A percentile compares a stretch with the other conserved stretches of the same genome.
These are phyloP conservation scores for Tachystola acroxantha DNA, from an alignment of 2,888 invertebrate species.

Conservation along the genomic window DNA sequence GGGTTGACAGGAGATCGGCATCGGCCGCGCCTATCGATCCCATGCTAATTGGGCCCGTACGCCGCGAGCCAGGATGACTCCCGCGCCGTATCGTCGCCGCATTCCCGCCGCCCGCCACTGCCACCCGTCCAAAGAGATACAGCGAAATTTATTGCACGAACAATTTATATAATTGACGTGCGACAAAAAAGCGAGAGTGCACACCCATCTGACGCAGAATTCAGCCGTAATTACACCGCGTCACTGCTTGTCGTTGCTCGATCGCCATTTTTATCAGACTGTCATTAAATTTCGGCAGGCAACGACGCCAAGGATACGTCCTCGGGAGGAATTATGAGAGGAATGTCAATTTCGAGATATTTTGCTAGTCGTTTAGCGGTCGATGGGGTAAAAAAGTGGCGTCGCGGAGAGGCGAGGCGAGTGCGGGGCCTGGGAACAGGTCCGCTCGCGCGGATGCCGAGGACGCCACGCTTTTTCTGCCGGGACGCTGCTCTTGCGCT, in stretches of 20 bases:
- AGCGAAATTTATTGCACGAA: constrained; percentile 75
- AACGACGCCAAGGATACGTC: constrained; percentile 64
- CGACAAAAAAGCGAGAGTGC: constrained; percentile 72
- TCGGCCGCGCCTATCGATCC: constrained; percentile 71
- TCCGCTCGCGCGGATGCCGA: constrained; percentile 55
- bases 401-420: constrained; percentile 31
- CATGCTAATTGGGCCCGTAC: constrained; percentile 72
- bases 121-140: constrained; percentile 66
- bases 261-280: constrained; percentile 55
- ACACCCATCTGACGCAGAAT: constrained; percentile 62
- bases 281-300: constrained; percentile 57
- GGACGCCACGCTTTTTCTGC: constrained; percentile 56
- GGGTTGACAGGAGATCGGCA: constrained; percentile 66
- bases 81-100: constrained; percentile 42
- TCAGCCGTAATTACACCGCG: constrained; percentile 60
- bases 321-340: constrained; percentile 64
- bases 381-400: constrained; percentile 51
- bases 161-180: constrained; percentile 77
- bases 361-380: constrained; percentile 66
- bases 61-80: constrained; percentile 41
- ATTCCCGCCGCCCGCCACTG: constrained; percentile 47
- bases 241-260: constrained; percentile 41
- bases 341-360: constrained; percentile 75
- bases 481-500: constrained; percentile 29
- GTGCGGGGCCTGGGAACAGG: constrained; percentile 53